Evolutionary conservation across 1,140 invertebrate genomes (phyloP).

Genomic region (Bemisia tabaci): DNA sequence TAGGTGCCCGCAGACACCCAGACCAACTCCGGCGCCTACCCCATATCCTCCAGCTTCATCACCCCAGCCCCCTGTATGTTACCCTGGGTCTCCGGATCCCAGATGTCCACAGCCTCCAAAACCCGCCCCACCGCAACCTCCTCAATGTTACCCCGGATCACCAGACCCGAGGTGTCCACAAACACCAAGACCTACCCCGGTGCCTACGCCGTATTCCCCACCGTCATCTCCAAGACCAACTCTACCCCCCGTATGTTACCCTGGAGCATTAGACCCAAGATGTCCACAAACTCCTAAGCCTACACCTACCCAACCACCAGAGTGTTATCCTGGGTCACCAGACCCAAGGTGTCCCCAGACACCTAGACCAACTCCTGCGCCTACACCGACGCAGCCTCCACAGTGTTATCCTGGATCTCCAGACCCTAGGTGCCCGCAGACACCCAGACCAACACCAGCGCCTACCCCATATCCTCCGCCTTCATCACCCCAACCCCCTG

Average conservation of each 20-base stretch:
- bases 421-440: constrained; percentile 25
- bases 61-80: constrained; percentile 16
- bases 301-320: constrained; percentile 15
- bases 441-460: constrained; percentile 16
- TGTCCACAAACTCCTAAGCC: constrained; percentile 21
- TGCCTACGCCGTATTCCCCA: constrained; percentile 7
- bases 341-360: constrained; percentile 27
- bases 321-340: constrained; percentile 4
- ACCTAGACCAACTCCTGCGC: constrained; percentile 15
- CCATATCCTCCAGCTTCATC: constrained; percentile 19
- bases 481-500: constrained; percentile 21
- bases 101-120: constrained; percentile 23
- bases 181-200: constrained; percentile 12
- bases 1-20: constrained; percentile 25
- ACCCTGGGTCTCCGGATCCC: constrained; percentile 27
- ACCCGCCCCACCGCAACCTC: constrained; percentile 13
- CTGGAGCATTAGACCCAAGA: constrained; percentile 24
- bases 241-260: constrained; percentile 21
- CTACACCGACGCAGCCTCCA: constrained; percentile 14
- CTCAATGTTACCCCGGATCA: constrained; percentile 21
- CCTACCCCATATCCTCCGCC: constrained; percentile 17
- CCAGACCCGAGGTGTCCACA: constrained; percentile 29
- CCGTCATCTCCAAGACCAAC: constrained; percentile 12
- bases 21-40: constrained; percentile 17
- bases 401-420: constrained; percentile 25